phyloP scores from a whole-genome alignment of 1,140 invertebrate genomes.

The Babylonia areolata region DNA sequence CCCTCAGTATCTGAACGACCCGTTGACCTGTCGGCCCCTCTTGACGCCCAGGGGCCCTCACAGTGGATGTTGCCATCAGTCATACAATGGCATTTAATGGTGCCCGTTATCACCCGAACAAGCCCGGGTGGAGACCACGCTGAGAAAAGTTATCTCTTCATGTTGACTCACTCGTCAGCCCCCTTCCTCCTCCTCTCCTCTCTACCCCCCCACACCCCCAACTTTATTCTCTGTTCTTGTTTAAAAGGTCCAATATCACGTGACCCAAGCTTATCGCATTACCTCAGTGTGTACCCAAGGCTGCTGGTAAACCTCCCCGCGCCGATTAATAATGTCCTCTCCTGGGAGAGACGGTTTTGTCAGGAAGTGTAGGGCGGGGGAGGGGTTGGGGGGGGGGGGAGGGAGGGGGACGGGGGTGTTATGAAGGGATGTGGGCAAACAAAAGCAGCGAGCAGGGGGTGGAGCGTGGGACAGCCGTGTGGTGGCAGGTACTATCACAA shows the following conservation, averaged over 20 bases:
- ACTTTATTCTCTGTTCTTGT: not conserved
- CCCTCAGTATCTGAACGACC: too few species aligned
- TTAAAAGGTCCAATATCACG: not conserved
- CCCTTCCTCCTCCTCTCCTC: not conserved
- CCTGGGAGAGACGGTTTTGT: not conserved
- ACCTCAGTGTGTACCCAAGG: not conserved
- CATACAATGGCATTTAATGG: too few species aligned
- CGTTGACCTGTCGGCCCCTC: too few species aligned
- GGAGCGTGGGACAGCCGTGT: not conserved
- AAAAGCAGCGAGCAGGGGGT: not conserved
- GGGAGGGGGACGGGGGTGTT: not conserved
- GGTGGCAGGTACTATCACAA: not conserved
- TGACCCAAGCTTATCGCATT: not conserved
- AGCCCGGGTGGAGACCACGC: too few species aligned
- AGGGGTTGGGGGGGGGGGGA: too few species aligned
- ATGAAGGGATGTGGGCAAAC: not conserved
- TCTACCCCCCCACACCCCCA: not conserved
- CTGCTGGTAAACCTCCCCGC: not conserved
- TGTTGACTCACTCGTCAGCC: not conserved
- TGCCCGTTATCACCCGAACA: too few species aligned
- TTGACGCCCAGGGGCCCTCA: too few species aligned
- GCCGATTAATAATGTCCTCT: constrained; percentile 6
- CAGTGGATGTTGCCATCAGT: too few species aligned
- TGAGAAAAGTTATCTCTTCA: too few species aligned
- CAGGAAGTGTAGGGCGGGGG: too few species aligned